These are phyloP conservation scores for Galendromus occidentalis DNA, from an alignment of 1,140 invertebrate genomes.

Conservation along the genomic window DNA sequence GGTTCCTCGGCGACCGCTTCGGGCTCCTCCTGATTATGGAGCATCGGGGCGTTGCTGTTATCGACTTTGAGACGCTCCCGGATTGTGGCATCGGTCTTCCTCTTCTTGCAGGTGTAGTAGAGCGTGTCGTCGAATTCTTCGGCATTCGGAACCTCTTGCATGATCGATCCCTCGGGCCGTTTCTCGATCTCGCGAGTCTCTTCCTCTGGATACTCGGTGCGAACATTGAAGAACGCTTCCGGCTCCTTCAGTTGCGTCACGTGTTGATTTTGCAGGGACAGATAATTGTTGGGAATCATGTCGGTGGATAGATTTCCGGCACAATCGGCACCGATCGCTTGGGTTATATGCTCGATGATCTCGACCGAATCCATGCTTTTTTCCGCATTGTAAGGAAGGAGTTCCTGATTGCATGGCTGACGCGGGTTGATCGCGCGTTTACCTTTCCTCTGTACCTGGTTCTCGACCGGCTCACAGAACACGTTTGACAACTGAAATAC, in stretches of 20 bases:
- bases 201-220: too few species aligned
- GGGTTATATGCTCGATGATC: constrained; percentile 1
- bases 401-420: neutral
- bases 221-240: too few species aligned
- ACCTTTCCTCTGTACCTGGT: neutral
- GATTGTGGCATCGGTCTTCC: constrained; percentile 25
- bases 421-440: neutral
- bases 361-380: neutral
- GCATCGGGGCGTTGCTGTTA: neutral
- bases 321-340: neutral
- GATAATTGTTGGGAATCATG: neutral
- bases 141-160: neutral
- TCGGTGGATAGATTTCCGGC: neutral
- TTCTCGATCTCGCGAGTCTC: too few species aligned
- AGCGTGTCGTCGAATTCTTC: constrained; percentile 23
- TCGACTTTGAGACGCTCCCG: neutral
- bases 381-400: neutral
- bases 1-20: neutral
- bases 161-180: too few species aligned
- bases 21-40: neutral
- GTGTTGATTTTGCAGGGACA: too few species aligned
- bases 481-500: too few species aligned
- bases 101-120: constrained; percentile 25
- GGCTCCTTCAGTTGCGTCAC: too few species aligned
- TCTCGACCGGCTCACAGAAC: neutral